Base-by-base conservation (phyloP, 2,888 invertebrate genomes). In the Epinotia brunnichana region DNA sequence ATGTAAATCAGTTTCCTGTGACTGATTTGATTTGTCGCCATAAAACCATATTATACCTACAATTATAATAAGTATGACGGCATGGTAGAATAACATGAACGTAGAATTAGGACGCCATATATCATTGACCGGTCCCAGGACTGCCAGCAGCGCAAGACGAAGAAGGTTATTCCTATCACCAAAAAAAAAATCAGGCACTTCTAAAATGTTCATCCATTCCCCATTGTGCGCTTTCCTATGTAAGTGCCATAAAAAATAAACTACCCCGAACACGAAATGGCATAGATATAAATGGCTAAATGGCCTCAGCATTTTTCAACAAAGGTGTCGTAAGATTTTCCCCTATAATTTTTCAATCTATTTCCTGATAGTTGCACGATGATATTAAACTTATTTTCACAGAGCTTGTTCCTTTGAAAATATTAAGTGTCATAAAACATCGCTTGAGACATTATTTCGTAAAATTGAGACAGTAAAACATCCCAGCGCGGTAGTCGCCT, bases 401-500 rank as follows among this genome's bases (percentile, higher is more conserved):
- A 44, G 41, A 70, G 48, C 51, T 62, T 72, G 61, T 67, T 68
- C 61, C 71, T 62, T 62, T 72, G 57, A 69, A 73, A 69, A 69
- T 73, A 73, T 67, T 70, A 74, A 70, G 69, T 73, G 68, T 72
- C 69, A 74, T 77, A 76, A 76, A 74, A 66, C 60, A 70, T 63
- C 67, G 61, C 62, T 75, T 44, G 68, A 76, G 78, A 75, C 79
- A 78, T 80, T 85, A 84, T 85, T 84, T 85, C 74, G 81, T 82
- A 85, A 86, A 85, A 84, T 82, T 78, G 80, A 81, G 80, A 81
- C 77, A 78, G 80, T 80, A 79, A 76, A 79, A 77, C 78, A 77
- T 78, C 77, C 80, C 77, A 78, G 74, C 79, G 79, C 81, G 80
- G 80, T 80, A 57, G 57, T 69, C 79, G 81, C 82, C 80, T 84